Conservation (phyloP, 2,888 invertebrate genomes). For the Dryococelus australis region DNA sequence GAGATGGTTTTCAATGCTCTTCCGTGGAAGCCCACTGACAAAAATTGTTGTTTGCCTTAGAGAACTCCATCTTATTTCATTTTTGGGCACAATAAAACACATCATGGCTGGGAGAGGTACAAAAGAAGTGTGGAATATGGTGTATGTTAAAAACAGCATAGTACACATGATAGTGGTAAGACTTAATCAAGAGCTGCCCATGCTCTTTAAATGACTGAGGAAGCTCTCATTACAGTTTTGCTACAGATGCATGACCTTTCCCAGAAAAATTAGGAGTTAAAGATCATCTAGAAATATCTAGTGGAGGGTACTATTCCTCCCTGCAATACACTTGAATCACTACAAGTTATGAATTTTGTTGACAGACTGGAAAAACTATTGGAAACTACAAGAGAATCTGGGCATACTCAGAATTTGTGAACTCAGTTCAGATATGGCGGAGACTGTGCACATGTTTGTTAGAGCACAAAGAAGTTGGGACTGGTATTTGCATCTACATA, state of each 20-base stretch:
- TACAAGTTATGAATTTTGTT: neutral
- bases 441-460: conserved; percentile 1
- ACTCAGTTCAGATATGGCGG: neutral
- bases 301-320: neutral
- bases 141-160: neutral
- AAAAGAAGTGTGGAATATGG: neutral
- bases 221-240: conserved; percentile 11
- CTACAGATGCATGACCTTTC: neutral
- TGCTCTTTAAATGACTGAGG: neutral
- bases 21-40: conserved; percentile 18
- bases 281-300: neutral
- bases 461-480: conserved; percentile 3
- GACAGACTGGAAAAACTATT: neutral
- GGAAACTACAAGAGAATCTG: neutral
- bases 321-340: neutral
- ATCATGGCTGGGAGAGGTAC: neutral
- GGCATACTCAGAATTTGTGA: neutral
- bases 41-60: neutral
- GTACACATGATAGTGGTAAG: neutral
- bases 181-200: neutral
- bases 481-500: neutral
- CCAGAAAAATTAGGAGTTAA: neutral
- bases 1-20: neutral
- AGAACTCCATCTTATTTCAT: neutral
- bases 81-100: neutral